Evolutionary conservation across 2,797 vertebrate genomes (phyloP).

Genomic region (Phrynocephalus guinanensis): DNA sequence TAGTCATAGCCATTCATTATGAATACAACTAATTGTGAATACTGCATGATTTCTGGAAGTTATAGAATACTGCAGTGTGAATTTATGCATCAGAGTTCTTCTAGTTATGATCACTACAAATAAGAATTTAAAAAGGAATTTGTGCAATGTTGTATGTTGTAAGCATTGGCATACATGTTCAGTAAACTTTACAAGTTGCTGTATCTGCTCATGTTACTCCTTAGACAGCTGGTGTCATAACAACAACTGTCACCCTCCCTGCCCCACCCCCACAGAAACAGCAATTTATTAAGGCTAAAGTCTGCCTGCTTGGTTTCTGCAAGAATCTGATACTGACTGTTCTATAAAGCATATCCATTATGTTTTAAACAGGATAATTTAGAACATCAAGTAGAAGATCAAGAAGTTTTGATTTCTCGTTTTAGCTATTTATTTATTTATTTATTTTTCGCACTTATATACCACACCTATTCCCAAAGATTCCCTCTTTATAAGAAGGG

Average conservation of each 20-base stretch:
- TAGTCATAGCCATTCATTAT: not conserved
- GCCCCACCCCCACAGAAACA: not conserved
- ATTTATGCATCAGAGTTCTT: not conserved
- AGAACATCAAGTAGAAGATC: not conserved
- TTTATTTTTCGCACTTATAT: too few species aligned
- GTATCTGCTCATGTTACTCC: not conserved
- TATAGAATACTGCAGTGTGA: not conserved
- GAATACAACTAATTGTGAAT: not conserved
- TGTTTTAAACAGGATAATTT: not conserved
- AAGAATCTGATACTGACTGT: not conserved
- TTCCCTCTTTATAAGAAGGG: not conserved
- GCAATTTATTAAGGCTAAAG: not conserved
- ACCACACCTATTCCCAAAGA: too few species aligned
- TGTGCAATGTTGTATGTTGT: not conserved
- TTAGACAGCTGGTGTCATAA: not conserved
- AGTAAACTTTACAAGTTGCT: not conserved
- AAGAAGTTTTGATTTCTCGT: not conserved
- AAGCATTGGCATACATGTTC: not conserved
- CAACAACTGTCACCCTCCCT: not conserved
- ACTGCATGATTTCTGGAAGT: not conserved
- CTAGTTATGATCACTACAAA: not conserved
- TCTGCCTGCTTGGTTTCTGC: not conserved
- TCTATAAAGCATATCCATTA: not conserved
- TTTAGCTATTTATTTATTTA: too few species aligned
- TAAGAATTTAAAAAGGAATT: not conserved